Base-by-base conservation (phyloP, 2,797 vertebrate genomes). In the Anguilla pacifica region DNA sequence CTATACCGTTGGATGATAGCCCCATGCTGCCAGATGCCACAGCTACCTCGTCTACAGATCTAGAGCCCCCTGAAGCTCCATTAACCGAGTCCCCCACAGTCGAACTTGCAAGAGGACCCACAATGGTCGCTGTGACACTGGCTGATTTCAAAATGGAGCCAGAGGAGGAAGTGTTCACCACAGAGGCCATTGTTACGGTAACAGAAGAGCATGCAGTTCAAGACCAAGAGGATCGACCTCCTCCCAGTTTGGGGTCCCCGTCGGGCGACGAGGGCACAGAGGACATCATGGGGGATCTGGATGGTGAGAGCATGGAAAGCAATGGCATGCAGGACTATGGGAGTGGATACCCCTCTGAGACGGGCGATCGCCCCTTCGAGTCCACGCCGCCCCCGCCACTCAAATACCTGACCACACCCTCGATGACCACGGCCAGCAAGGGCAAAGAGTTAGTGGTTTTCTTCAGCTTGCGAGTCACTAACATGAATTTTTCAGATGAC, bases 401-500 rank as follows among this genome's bases (percentile, higher is more conserved):
- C 88, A 95, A 95, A 88, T 96, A 96, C 15, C 89, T 96, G 39
- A 97, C 94, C n/a, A 97, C 97, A 79, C 96, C 96, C 84, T 91
- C 96, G 86, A 93, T 96, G 94, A 94, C 95, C 4, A 91, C 94
- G 0, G 90, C 95, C 43, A 89, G 95, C 90, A 95, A 92, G 89
- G 96, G 94, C 93, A 97, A 95, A 92, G 98, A 99, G 86, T 93
- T 99, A 15, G 97, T 98, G 88, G 97, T 99, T 87, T 98, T 99
- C 95, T 98, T 99, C 96, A 99, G 98, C 91, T 95, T 99, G 91
- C 95, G 96, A 84, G 97, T 99, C 19, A 98, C 98, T 90, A 99
- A 98, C 95, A 96, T 98, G 96, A 96, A 96, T 93, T 98, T 99
- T 95, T 98, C 98, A 7, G 95, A 97, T 2, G 96, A 97, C 94